Conservation (phyloP, 2,113 vertebrate genomes). For the Halcyon senegalensis region DNA sequence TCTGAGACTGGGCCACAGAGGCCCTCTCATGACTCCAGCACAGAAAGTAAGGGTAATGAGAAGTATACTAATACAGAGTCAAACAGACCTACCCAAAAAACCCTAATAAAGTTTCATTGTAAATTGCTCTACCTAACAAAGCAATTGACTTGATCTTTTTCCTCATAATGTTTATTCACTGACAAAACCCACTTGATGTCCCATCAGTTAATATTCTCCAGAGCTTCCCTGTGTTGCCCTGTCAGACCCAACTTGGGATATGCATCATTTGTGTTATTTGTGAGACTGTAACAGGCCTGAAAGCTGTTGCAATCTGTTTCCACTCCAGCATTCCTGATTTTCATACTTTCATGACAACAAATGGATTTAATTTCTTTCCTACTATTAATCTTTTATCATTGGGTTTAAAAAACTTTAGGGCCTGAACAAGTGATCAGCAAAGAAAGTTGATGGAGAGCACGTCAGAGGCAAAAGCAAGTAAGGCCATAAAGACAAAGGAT, state of each 20-base stretch:
- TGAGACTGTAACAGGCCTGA: not conserved
- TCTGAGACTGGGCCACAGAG: not conserved
- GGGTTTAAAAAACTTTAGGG: not conserved
- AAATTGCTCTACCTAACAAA: not conserved
- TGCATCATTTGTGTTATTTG: not conserved
- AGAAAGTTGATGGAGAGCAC: not conserved
- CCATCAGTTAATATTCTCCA: not conserved
- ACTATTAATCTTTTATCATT: not conserved
- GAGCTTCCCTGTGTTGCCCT: not conserved
- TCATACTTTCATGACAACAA: not conserved
- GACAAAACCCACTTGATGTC: not conserved
- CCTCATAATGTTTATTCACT: not conserved
- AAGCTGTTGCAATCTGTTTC: not conserved
- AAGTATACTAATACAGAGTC: not conserved
- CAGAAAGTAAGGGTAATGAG: not conserved
- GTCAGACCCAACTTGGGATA: fast-evolving
- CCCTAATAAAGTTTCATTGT: not conserved
- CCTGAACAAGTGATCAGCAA: not conserved
- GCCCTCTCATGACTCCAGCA: not conserved
- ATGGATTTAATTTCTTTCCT: not conserved
- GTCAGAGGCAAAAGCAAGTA: not conserved
- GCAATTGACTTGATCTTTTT: not conserved
- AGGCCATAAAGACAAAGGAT: not conserved
- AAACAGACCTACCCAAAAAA: not conserved
- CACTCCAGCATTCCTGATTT: not conserved